A percentile compares a stretch with the other conserved stretches of the same genome.
phyloP scores from a whole-genome alignment of 2,888 invertebrate genomes.

The Eilema caniola region DNA sequence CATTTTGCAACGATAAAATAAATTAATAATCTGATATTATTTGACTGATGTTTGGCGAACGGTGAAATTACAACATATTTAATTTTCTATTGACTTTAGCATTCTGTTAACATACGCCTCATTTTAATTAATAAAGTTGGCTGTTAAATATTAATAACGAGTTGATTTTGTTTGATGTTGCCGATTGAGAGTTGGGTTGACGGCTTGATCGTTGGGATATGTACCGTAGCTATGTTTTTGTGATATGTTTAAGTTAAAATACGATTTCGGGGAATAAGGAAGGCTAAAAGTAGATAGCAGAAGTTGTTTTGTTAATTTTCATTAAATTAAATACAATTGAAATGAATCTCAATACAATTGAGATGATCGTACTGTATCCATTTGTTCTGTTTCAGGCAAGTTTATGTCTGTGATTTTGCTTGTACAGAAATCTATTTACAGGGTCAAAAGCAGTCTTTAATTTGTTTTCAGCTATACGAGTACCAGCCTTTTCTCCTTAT shows the following conservation, averaged over 20 bases:
- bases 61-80: conserved; percentile 45
- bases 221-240: not conserved
- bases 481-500: too few species aligned
- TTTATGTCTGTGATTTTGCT: too few species aligned
- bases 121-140: conserved; percentile 40
- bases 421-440: too few species aligned
- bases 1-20: conserved; percentile 13
- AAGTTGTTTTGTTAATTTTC: too few species aligned
- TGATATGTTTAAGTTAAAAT: not conserved
- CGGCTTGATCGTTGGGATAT: conserved; percentile 26
- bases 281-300: not conserved
- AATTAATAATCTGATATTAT: conserved; percentile 37
- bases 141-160: conserved; percentile 41
- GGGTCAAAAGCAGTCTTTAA: too few species aligned
- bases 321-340: too few species aligned
- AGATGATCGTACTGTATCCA: too few species aligned
- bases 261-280: not conserved
- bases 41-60: conserved; percentile 35
- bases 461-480: too few species aligned
- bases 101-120: conserved; percentile 37
- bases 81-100: conserved; percentile 41
- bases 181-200: conserved; percentile 23
- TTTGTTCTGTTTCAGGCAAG: too few species aligned
- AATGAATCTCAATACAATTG: too few species aligned
- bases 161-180: conserved; percentile 31